A percentile compares a stretch with the other conserved stretches of the same genome.
These are phyloP conservation scores for Ceuthmochares aereus DNA, from an alignment of 2,113 vertebrate genomes.

Conservation along the genomic window DNA sequence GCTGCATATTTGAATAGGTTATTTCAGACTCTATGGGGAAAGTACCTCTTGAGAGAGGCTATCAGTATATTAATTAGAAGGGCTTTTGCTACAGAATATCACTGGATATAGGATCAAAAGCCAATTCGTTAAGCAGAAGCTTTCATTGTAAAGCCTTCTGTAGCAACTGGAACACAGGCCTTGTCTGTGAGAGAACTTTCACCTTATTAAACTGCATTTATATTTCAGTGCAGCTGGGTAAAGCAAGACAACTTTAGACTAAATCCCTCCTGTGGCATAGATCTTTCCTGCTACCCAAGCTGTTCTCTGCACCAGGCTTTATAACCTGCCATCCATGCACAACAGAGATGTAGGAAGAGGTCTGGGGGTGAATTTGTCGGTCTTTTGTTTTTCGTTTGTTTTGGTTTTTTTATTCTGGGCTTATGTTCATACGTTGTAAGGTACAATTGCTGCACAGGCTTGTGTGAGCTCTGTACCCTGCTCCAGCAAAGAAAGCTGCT, in stretches of 20 bases:
- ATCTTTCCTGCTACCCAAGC: background rate
- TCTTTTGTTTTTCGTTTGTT: background rate
- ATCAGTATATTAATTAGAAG: background rate
- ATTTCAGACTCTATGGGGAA: background rate
- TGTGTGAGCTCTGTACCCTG: background rate
- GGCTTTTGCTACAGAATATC: background rate
- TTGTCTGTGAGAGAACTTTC: background rate
- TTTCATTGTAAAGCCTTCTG: background rate
- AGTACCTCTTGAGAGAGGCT: background rate
- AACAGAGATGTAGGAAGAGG: background rate
- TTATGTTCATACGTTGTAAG: background rate
- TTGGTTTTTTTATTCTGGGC: background rate
- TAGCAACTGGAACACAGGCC: background rate
- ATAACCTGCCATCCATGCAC: fast-evolving
- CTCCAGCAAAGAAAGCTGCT: background rate
- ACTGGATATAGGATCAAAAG: background rate
- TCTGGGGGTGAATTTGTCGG: background rate
- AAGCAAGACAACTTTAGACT: background rate
- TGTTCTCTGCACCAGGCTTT: background rate
- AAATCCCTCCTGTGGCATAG: background rate
- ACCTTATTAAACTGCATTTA: background rate
- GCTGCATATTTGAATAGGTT: background rate
- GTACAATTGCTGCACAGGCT: background rate
- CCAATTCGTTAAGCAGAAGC: background rate
- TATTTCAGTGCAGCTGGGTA: background rate